Evolutionary conservation across 2,888 invertebrate genomes (phyloP).

Genomic region (Hetaerina titia): DNA sequence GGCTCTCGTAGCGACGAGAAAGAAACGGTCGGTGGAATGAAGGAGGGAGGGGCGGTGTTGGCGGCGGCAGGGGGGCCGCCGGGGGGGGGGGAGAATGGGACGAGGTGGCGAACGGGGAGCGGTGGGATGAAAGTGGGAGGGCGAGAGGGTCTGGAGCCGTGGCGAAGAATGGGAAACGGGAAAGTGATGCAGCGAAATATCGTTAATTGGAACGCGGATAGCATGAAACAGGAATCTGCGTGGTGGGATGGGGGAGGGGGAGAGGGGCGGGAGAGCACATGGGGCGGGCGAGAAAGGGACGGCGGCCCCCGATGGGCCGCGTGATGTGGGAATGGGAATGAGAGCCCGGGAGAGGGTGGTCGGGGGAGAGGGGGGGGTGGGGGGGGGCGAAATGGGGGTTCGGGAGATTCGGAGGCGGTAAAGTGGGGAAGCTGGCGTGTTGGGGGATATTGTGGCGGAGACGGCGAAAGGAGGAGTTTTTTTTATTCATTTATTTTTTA

Average conservation of each 20-base stretch:
- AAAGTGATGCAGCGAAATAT: conserved; percentile 65
- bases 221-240: conserved; percentile 59
- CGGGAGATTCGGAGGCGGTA: not conserved
- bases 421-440: not conserved
- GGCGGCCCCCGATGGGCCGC: not conserved
- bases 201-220: conserved; percentile 65
- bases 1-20: not conserved
- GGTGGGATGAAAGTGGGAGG: not conserved
- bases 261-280: not conserved
- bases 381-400: not conserved
- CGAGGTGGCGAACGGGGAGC: not conserved
- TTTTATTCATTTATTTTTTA: conserved; percentile 16
- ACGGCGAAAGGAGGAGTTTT: not conserved
- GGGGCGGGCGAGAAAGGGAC: not conserved
- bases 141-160: not conserved
- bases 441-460: not conserved
- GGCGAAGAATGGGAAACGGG: conserved; percentile 63
- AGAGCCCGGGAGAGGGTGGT: too few relatives aligned
- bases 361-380: not conserved
- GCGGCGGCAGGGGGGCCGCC: not conserved
- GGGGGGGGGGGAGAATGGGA: not conserved
- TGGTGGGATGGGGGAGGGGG: not conserved
- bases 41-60: not conserved
- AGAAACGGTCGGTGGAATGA: not conserved
- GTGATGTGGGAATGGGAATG: not conserved